Evolutionary conservation across 2,888 invertebrate species (phyloP), one percentile per base, ranked within the genome.

Genomic region (Eledona agricola): DNA sequence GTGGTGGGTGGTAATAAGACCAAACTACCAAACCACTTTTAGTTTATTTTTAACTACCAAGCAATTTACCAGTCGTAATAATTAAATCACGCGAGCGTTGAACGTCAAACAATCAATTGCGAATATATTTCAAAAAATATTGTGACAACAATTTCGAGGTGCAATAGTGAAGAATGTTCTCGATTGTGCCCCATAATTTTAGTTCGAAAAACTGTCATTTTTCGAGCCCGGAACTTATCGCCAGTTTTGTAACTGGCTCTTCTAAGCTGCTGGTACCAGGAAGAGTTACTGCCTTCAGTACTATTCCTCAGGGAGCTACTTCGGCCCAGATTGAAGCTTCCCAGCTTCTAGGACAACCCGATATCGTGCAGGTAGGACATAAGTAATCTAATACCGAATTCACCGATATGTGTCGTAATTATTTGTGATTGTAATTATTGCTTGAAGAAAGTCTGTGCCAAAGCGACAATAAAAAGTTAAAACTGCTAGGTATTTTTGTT

Each of bases 311-410:
- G 60, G 75, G 75, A 34, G 62, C 73, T 11, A 60, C 69, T 55
- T 66, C 72, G 2, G 59, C 60, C 12, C 65, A 69, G 1, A 72
- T 77, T 31, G 67, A 72, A 22, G 63, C 72, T 5, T 56, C 56
- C 6, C 56, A 47, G 25, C 60, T 77, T n/a, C 29, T 64, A 16
- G 76, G 75, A 15, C 67, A 68, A 51, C 65, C 67, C n/a, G 73
- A 75, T 40, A 53, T 73, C 23, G 70, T 74, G 32, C 75, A 76
- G 67, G 77, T 76, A 69, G 51, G n/a, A n/a, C n/a, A n/a, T n/a
- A n/a, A n/a, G n/a, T n/a, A n/a, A n/a, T n/a, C n/a, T n/a, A n/a
- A n/a, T n/a, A n/a, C n/a, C n/a, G n/a, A n/a, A n/a, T n/a, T n/a
- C n/a, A n/a, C n/a, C n/a, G n/a, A n/a, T n/a, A n/a, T n/a, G 66